Evolutionary conservation across 2,888 invertebrate species (phyloP), one percentile per base, ranked within the genome.

Genomic region (Ernsta delagoae): DNA sequence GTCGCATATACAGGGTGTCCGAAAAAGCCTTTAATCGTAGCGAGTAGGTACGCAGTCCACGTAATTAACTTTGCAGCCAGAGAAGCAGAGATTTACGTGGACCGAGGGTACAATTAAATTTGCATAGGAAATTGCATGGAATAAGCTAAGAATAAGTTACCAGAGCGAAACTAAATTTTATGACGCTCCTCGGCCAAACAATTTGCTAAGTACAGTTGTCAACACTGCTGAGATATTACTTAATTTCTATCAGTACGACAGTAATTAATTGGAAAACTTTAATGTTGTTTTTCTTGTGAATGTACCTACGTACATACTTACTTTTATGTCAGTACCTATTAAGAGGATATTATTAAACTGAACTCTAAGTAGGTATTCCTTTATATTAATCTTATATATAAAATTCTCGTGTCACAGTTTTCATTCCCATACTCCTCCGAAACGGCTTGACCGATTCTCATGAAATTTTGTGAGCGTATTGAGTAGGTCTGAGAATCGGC

Each of bases 41-140:
- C 80, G 85, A 87, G 84, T 48, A 48, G 48, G 48, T 85, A 83
- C 83, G 84, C 83, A 78, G 78, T 82, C 81, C 84, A 71, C 84
- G 88, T 93, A 93, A 93, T 93, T 92, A 93, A 92, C 90, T 92
- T 90, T 88, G 87, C 89, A 87, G 84, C 83, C 77, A 82, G 86
- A 84, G 86, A 78, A 87, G 86, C 82, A 84, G 89, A 91, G 92
- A 93, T 93, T 93, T 93, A 93, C 92, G 88, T 84, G 89, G 85
- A 88, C 88, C 86, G 79, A 82, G 90, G 90, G 92, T 83, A 90
- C 92, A 92, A 92, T 93, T 92, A 93, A 91, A 92, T 93, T 92
- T 93, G 92, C 92, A 93, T 93, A 92, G 92, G 89, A 91, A 91
- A 93, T 92, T 91, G 91, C 86, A 89, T 84, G 79, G 88, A 87